Conservation (phyloP, 2,797 vertebrate species). For the Pangasius krempfi region DNA sequence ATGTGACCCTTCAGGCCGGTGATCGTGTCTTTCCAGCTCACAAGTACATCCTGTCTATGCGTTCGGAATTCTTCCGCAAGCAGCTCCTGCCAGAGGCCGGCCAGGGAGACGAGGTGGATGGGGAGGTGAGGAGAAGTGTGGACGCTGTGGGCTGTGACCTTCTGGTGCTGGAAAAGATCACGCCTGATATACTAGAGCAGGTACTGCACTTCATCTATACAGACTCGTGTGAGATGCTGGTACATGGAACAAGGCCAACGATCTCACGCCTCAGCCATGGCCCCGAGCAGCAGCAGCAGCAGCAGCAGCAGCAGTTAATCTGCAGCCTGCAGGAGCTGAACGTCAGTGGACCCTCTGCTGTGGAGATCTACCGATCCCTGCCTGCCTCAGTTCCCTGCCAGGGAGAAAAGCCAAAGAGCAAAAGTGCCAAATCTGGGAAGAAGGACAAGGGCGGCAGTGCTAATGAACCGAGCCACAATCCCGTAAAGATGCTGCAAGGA, state of each 20-base stretch:
- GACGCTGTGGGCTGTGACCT: conserved; percentile 89
- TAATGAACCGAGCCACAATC: conserved; percentile 70
- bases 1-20: conserved; percentile 92
- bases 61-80: conserved; percentile 89
- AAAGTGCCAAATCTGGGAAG: conserved; percentile 73
- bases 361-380: conserved; percentile 87
- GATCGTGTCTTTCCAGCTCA: conserved; percentile 85
- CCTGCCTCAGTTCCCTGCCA: conserved; percentile 74
- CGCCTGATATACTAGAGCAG: conserved; percentile 85
- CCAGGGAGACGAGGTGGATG: conserved; percentile 64
- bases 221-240: conserved; percentile 90
- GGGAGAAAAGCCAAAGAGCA: conserved; percentile 81
- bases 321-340: conserved; percentile 83
- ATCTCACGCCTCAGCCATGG: conserved; percentile 53
- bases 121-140: conserved; percentile 79
- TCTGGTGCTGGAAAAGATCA: conserved; percentile 86
- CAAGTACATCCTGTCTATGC: conserved; percentile 89
- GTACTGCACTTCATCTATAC: conserved; percentile 91
- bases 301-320: conserved; percentile 80
- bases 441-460: conserved; percentile 75
- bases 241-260: conserved; percentile 81
- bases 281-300: conserved; percentile 73
- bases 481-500: conserved; percentile 87
- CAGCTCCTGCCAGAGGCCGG: conserved; percentile 73
- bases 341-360: conserved; percentile 79